Evolutionary conservation across 2,113 vertebrate genomes (phyloP).

Genomic region (Orycteropus afer): DNA sequence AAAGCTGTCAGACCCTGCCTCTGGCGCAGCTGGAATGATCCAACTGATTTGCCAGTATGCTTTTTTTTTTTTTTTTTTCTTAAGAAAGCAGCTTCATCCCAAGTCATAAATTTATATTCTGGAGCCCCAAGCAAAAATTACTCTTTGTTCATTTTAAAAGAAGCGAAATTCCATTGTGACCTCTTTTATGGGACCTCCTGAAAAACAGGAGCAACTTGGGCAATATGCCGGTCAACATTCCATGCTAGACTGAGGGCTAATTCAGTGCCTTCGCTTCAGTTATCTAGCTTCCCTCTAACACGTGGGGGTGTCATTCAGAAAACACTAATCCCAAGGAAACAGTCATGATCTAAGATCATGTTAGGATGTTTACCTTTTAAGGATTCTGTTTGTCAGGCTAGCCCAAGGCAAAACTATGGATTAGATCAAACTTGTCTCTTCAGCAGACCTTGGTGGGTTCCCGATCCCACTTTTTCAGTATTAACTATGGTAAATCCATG

Average conservation of each 20-base stretch:
- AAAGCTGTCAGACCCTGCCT: slow-evolving; percentile 79
- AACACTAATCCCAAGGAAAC: neutral
- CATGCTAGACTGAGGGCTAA: neutral
- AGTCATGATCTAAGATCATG: neutral
- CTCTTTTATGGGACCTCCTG: neutral
- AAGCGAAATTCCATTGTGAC: neutral
- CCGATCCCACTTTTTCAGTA: neutral
- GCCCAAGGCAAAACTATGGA: neutral
- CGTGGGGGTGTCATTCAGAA: neutral
- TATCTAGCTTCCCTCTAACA: neutral
- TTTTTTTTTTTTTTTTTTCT: slow-evolving; percentile 66
- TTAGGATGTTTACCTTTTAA: neutral
- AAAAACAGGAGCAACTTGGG: neutral
- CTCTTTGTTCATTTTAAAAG: slow-evolving; percentile 53
- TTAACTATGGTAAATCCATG: neutral
- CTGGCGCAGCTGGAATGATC: slow-evolving; percentile 75
- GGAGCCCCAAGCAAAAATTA: slow-evolving; percentile 51
- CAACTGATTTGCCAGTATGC: slow-evolving; percentile 75
- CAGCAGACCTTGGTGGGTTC: neutral
- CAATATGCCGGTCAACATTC: neutral
- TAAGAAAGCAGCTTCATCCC: slow-evolving; percentile 80
- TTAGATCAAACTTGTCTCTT: neutral
- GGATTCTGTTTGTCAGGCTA: neutral
- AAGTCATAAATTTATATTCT: slow-evolving; percentile 67
- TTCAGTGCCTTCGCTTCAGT: neutral